Base-by-base conservation (phyloP, 2,797 vertebrate genomes). In the Coranthus polyacanthus region DNA sequence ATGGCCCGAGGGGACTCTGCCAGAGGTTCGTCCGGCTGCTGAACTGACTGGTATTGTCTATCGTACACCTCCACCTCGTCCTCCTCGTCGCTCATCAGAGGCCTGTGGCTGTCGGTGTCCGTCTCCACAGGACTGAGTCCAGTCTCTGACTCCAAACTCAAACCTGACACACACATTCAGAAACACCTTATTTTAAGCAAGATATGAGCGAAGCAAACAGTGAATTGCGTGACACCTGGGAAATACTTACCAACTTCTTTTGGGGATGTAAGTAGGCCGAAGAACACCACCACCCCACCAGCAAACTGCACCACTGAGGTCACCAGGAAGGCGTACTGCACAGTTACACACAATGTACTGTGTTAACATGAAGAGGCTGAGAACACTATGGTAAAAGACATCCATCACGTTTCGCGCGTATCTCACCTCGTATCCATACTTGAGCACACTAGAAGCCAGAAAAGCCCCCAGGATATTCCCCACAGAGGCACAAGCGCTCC, bases 401-500 rank as follows among this genome's bases (percentile, higher is more conserved):
- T 9, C 0, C 26, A 26, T 11, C 15, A 50, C 22, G 15, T 52
- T 9, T 37, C 38, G 13, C 13, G n/a, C 24, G 2, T 13, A 12
- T 20, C 62, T 68, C 53, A 98, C 98, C 96, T 99, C 98, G 20
- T 99, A 99, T 50, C 98, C 97, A 0, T 97, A 99, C 52, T 95
- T 94, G 17, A 99, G 93, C 62, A 99, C 95, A 0, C 96, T 98
- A 6, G 97, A 98, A 0, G 97, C 98, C 37, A 99, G 94, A 83
- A 96, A 98, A 0, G 98, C 97, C 5, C 98, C 98, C 18, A 99
- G 90, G 84, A 99, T 99, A 88, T 99, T 99, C n/a, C 98, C 97
- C 10, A 98, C 96, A 0, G 97, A 98, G 0, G 97, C 97, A 72
- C 98, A 99, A 11, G 98, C 97, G 26, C 98, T 99, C 98, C 98